Conservation (phyloP, 2,888 invertebrate genomes). For the Andrena trimmerana region DNA sequence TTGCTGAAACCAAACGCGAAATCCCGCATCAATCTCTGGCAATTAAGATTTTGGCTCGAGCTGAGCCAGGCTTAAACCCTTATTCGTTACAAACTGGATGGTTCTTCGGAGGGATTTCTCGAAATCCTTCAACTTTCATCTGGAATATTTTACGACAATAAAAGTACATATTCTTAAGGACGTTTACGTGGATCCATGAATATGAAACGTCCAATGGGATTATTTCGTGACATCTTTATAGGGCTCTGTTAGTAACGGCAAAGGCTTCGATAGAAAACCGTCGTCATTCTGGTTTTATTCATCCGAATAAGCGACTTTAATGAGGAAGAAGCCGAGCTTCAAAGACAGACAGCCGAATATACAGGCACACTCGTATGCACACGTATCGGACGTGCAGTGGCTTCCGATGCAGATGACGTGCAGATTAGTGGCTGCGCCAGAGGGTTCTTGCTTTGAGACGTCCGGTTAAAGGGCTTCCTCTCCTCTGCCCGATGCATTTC, state of each 20-base stretch:
- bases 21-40: background rate
- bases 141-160: too few relatives aligned
- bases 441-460: conserved; percentile 77
- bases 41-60: background rate
- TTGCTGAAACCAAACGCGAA: background rate
- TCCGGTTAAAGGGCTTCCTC: conserved; percentile 55
- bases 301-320: background rate
- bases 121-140: too few relatives aligned
- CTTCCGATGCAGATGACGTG: conserved; percentile 76
- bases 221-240: background rate
- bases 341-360: conserved; percentile 11
- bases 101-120: too few relatives aligned
- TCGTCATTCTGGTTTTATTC: too few relatives aligned
- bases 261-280: background rate
- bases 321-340: conserved; percentile 16
- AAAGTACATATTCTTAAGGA: too few relatives aligned
- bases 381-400: conserved; percentile 46
- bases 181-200: too few relatives aligned
- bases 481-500: conserved; percentile 69
- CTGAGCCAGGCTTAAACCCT: background rate
- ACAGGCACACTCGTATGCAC: background rate
- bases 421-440: conserved; percentile 73
- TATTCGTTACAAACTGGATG: too few relatives aligned
- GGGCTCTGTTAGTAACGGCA: background rate
- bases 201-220: background rate